These are phyloP conservation scores for Parasteatoda lunata DNA, from an alignment of 2,888 invertebrate genomes.

Conservation along the genomic window DNA sequence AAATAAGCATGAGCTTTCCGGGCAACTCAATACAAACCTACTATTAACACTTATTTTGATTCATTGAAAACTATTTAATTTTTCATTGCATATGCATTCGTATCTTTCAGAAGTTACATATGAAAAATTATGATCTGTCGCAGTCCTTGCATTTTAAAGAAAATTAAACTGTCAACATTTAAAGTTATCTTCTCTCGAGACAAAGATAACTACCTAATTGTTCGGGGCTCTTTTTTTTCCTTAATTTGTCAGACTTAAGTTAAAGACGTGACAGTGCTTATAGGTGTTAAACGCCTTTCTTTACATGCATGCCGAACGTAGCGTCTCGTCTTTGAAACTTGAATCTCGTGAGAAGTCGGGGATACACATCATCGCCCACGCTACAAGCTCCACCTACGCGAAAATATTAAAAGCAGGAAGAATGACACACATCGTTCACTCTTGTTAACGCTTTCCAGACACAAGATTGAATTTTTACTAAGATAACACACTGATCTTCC, in stretches of 20 bases:
- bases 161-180: no score
- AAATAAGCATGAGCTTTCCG: no score
- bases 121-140: no score
- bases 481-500: slow-evolving; percentile 40
- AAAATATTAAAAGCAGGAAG: slow-evolving; percentile 47
- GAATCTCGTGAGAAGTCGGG: slow-evolving; percentile 63
- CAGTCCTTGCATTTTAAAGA: no score
- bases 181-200: no score
- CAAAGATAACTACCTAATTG: slow-evolving; percentile 14
- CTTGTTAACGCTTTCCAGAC: slow-evolving; percentile 64
- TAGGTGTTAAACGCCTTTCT: slow-evolving; percentile 58
- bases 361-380: slow-evolving; percentile 24
- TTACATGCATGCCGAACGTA: slow-evolving; percentile 17
- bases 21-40: no score
- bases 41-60: no score
- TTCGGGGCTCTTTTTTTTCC: slow-evolving; percentile 15
- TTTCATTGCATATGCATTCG: no score
- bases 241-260: slow-evolving; percentile 7
- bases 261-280: slow-evolving; percentile 15
- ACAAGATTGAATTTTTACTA: slow-evolving; percentile 36
- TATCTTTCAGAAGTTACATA: no score
- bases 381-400: slow-evolving; percentile 37
- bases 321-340: slow-evolving; percentile 53
- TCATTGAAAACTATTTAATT: no score
- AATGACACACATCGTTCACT: slow-evolving; percentile 53